Conservation (phyloP, 2,113 vertebrate genomes). For the Procavia capensis region DNA sequence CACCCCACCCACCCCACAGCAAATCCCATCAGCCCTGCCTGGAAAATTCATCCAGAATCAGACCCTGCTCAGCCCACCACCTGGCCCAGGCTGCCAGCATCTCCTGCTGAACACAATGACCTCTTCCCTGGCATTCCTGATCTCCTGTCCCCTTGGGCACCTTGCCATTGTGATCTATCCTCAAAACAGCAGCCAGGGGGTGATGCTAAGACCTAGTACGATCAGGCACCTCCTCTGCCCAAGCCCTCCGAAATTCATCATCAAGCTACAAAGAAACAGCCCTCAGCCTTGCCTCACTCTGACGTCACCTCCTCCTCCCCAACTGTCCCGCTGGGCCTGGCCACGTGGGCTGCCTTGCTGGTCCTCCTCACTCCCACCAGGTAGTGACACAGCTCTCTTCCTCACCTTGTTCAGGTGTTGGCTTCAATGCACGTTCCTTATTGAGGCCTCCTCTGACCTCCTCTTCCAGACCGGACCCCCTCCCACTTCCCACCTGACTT, state of each 20-base stretch:
- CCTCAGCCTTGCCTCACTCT: not conserved
- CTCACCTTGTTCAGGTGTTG: not conserved
- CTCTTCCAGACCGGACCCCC: not conserved
- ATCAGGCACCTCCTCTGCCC: not conserved
- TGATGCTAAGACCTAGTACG: not conserved
- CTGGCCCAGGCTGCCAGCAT: not conserved
- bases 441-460: not conserved
- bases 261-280: not conserved
- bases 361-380: not conserved
- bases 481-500: accelerated
- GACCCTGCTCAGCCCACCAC: not conserved
- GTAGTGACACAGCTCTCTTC: not conserved
- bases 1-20: not conserved
- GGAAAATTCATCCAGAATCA: not conserved
- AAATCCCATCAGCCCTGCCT: not conserved
- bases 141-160: not conserved
- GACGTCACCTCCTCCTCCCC: too few relatives aligned
- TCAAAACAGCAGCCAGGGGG: not conserved
- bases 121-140: not conserved
- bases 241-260: too few relatives aligned
- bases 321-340: not conserved
- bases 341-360: not conserved
- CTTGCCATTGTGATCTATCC: not conserved
- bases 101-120: not conserved
- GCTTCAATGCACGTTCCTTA: not conserved